phyloP scores from a whole-genome alignment of 2,888 invertebrate genomes.

The Leucophora obtusa region DNA sequence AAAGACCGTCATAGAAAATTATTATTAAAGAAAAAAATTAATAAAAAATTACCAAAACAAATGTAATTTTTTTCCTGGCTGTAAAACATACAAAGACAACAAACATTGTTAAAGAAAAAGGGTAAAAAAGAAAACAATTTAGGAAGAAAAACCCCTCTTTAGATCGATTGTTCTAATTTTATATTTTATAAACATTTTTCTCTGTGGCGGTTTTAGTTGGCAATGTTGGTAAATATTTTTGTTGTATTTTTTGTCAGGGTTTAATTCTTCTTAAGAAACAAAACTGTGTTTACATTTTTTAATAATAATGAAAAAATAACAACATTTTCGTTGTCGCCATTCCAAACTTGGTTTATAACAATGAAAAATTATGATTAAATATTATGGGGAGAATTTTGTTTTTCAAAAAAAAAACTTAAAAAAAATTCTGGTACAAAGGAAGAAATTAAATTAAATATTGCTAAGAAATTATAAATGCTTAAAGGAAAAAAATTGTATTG shows the following conservation, averaged over 20 bases:
- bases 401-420: background rate
- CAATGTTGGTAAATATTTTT: slow-evolving; percentile 17
- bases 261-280: slow-evolving; percentile 17
- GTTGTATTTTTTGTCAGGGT: background rate
- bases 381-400: slow-evolving; percentile 36
- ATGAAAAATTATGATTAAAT: slow-evolving; percentile 63
- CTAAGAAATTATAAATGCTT: slow-evolving; percentile 60
- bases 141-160: slow-evolving; percentile 37
- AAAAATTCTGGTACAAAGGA: slow-evolving; percentile 25
- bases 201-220: slow-evolving; percentile 4
- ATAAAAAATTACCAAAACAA: slow-evolving; percentile 45
- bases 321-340: slow-evolving; percentile 44
- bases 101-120: slow-evolving; percentile 1
- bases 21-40: slow-evolving; percentile 24
- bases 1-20: slow-evolving; percentile 17
- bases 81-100: background rate
- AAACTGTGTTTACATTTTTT: slow-evolving; percentile 37
- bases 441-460: slow-evolving; percentile 62
- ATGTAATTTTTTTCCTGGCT: slow-evolving; percentile 35
- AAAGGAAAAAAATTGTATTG: slow-evolving; percentile 36
- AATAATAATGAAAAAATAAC: slow-evolving; percentile 65
- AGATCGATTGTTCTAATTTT: slow-evolving; percentile 55
- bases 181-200: background rate
- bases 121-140: slow-evolving; percentile 26
- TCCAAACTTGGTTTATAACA: slow-evolving; percentile 48